Percentiles rank a stretch among this genome's conserved stretches.
phyloP scores from a whole-genome alignment of 2,888 invertebrate genomes.

The Sinelater perroti region DNA sequence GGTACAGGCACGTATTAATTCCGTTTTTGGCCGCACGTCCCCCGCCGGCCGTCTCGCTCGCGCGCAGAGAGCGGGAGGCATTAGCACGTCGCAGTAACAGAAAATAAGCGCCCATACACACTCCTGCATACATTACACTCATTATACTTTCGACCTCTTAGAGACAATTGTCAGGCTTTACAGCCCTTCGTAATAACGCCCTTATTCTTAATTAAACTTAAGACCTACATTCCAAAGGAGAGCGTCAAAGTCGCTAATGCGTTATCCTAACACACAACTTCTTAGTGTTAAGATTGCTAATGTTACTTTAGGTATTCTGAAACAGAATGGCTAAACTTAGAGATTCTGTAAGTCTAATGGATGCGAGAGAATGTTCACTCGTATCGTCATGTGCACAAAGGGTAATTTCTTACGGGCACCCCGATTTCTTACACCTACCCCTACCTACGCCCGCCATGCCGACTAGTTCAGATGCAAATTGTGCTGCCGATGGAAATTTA shows the following conservation, averaged over 20 bases:
- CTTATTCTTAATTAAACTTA: constrained; percentile 59
- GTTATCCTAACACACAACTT: constrained; percentile 54
- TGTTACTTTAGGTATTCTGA: constrained; percentile 59
- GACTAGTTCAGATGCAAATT: no score
- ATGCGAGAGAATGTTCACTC: constrained; percentile 43
- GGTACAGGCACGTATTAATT: constrained; percentile 35
- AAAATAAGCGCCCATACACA: constrained; percentile 42
- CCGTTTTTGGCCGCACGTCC: constrained; percentile 29
- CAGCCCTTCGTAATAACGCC: constrained; percentile 53
- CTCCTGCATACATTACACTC: constrained; percentile 53
- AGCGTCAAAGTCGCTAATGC: constrained; percentile 58
- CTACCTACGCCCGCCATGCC: no score
- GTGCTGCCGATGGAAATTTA: no score
- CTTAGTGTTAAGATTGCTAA: constrained; percentile 55
- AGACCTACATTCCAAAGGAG: constrained; percentile 53
- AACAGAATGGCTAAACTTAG: constrained; percentile 61
- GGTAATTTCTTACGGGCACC: constrained; percentile 8
- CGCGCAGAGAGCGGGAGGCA: constrained; percentile 29
- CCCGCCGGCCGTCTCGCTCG: constrained; percentile 19
- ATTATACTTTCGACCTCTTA: constrained; percentile 54
- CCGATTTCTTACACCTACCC: constrained; percentile 15
- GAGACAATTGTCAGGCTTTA: constrained; percentile 57
- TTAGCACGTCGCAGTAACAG: constrained; percentile 41
- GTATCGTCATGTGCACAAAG: constrained; percentile 19
- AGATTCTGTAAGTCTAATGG: constrained; percentile 58